These are phyloP conservation scores for Danaus chrysippus DNA, from an alignment of 2,888 invertebrate species.

Conservation along the genomic window DNA sequence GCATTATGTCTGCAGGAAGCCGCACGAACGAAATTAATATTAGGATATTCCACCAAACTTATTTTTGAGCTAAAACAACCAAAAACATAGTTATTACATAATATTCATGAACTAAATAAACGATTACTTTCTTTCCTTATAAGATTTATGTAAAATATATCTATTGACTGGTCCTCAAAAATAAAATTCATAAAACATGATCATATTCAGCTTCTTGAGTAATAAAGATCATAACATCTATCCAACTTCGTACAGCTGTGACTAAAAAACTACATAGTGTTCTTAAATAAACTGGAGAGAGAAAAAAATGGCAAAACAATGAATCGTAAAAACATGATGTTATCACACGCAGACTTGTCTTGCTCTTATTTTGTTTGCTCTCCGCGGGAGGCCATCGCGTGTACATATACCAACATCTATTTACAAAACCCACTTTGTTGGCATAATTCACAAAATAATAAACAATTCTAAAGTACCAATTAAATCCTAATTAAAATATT, in stretches of 20 bases:
- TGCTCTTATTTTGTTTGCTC: background rate
- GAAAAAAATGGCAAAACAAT: slow-evolving; percentile 1
- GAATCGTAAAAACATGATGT: slow-evolving; percentile 1
- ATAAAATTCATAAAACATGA: no score
- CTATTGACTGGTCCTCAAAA: no score
- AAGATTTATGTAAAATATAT: no score
- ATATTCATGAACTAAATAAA: no score
- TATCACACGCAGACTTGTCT: slow-evolving; percentile 2
- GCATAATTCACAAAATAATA: no score
- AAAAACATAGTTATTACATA: background rate
- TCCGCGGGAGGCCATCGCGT: slow-evolving; percentile 6
- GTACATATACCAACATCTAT: background rate
- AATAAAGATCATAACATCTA: no score
- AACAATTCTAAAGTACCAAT: no score
- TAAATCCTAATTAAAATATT: no score
- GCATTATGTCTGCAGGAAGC: slow-evolving; percentile 30
- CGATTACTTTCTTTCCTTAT: no score
- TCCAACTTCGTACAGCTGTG: no score
- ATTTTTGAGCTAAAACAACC: background rate
- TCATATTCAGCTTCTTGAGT: no score
- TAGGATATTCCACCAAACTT: background rate
- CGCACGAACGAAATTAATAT: slow-evolving; percentile 12
- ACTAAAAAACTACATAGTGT: background rate
- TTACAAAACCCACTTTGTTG: no score
- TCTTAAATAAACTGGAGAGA: slow-evolving; percentile 17